A percentile compares a stretch with the other conserved stretches of the same genome.
These are phyloP conservation scores for Cavia porcellus DNA, from an alignment of 2,113 vertebrate species.

Conservation along the genomic window DNA sequence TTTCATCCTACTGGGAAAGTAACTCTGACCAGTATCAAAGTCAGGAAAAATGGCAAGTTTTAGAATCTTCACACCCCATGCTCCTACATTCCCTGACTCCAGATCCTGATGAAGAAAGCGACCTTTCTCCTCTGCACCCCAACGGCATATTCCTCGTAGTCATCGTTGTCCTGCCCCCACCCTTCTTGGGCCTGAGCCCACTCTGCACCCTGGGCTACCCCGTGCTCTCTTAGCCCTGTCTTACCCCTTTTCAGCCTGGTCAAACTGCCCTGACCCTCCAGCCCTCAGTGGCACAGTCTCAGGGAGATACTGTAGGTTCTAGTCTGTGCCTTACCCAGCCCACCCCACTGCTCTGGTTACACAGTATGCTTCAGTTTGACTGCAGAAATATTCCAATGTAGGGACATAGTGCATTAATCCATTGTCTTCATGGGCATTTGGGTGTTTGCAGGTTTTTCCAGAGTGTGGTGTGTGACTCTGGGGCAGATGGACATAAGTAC, in stretches of 20 bases:
- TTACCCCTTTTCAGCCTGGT: background rate
- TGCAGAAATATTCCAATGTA: background rate
- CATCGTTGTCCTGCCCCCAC: background rate
- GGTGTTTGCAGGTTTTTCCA: background rate
- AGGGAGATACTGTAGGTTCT: background rate
- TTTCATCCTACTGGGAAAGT: background rate
- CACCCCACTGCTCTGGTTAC: background rate
- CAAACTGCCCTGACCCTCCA: background rate
- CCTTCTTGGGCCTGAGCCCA: background rate
- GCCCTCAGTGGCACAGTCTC: background rate
- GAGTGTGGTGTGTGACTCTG: background rate
- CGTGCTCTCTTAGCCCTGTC: background rate
- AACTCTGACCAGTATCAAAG: background rate
- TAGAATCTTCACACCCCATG: background rate
- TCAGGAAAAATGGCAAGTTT: constrained; percentile 15
- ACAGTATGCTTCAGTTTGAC: background rate
- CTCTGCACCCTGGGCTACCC: background rate
- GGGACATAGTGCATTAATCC: background rate
- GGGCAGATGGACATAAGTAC: background rate
- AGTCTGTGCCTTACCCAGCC: background rate
- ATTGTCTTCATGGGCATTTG: background rate
- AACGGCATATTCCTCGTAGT: background rate
- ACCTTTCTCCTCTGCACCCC: background rate
- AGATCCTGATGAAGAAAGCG: background rate
- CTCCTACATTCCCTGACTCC: background rate